Evolutionary conservation across 1,140 invertebrate genomes (phyloP).

Genomic region (Bacillus rossius): DNA sequence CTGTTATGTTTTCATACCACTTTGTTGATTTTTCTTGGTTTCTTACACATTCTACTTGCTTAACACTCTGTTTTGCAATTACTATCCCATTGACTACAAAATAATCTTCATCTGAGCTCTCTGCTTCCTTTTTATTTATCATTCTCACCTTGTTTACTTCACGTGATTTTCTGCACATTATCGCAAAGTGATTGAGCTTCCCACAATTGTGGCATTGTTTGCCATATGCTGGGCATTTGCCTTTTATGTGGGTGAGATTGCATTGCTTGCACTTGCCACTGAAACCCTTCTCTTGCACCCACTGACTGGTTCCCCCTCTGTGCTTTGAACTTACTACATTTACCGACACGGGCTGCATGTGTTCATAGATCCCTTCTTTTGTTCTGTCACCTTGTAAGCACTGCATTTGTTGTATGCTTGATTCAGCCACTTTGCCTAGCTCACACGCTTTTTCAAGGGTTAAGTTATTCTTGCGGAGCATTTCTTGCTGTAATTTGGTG

Average conservation of each 20-base stretch:
- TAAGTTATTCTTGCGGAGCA: constrained; percentile 29
- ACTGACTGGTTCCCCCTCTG: not conserved
- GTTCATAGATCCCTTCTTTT: not conserved
- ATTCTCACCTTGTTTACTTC: too few relatives aligned
- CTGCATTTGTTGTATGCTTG: constrained; percentile 20
- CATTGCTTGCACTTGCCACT: constrained; percentile 16
- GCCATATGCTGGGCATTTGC: constrained; percentile 23
- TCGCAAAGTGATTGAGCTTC: constrained; percentile 18
- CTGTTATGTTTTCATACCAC: constrained; percentile 11
- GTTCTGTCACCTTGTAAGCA: not conserved
- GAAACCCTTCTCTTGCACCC: constrained; percentile 1
- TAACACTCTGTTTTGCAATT: too few relatives aligned
- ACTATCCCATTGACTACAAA: too few relatives aligned
- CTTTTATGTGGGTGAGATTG: constrained; percentile 11
- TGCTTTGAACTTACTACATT: not conserved
- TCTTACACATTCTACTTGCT: too few relatives aligned
- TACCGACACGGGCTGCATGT: not conserved
- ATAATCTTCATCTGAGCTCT: too few relatives aligned
- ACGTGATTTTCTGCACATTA: constrained; percentile 7
- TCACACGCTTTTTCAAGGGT: constrained; percentile 29
- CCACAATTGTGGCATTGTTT: constrained; percentile 18
- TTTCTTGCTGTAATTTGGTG: constrained; percentile 25
- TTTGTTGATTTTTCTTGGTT: not conserved
- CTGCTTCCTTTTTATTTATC: too few relatives aligned
- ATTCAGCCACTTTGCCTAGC: constrained; percentile 21